These are phyloP conservation scores for Pyrrhia umbra DNA, from an alignment of 2,888 invertebrate genomes.

Conservation along the genomic window DNA sequence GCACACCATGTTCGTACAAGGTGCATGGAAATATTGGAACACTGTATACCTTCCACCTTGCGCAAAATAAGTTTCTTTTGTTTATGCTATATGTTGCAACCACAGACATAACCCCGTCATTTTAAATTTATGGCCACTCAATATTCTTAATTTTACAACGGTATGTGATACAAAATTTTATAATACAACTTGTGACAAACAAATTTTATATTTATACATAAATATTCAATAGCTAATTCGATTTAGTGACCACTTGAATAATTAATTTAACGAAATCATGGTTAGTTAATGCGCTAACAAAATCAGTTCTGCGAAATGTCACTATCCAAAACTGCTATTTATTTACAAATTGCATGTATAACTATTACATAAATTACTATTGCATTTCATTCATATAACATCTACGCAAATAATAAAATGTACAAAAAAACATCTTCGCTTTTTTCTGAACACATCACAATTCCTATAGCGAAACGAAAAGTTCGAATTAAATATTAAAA, in stretches of 20 bases:
- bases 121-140: constrained; percentile 86
- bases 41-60: constrained; percentile 50
- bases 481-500: constrained; percentile 71
- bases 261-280: constrained; percentile 67
- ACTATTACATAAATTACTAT: constrained; percentile 90
- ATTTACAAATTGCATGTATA: constrained; percentile 86
- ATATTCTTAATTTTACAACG: constrained; percentile 85
- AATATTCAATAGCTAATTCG: constrained; percentile 69
- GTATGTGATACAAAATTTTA: constrained; percentile 80
- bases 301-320: constrained; percentile 64
- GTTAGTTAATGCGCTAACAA: constrained; percentile 57
- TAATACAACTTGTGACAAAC: constrained; percentile 72
- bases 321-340: constrained; percentile 78
- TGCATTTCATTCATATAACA: constrained; percentile 86
- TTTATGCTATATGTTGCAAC: constrained; percentile 56
- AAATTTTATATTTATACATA: constrained; percentile 63
- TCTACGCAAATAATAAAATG: constrained; percentile 86
- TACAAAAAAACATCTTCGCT: constrained; percentile 81
- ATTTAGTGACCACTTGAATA: constrained; percentile 74
- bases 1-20: constrained; percentile 30
- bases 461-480: constrained; percentile 78
- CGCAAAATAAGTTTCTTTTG: constrained; percentile 52
- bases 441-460: constrained; percentile 87
- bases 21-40: constrained; percentile 34
- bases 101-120: constrained; percentile 73